Evolutionary conservation across 2,888 invertebrate species (phyloP).

Genomic region (Minunthozetes semirufus): DNA sequence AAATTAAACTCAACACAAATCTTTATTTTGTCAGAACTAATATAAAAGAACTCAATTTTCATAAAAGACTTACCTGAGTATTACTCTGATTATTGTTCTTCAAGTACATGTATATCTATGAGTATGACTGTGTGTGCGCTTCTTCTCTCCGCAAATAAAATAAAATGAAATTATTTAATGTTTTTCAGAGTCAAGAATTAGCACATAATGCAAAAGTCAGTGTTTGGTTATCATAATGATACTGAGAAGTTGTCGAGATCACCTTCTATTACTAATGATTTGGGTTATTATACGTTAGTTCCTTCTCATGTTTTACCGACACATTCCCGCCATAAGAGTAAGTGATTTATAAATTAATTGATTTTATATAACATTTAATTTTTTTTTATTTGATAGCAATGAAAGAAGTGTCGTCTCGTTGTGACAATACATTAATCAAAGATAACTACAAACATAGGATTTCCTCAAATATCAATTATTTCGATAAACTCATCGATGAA

Average conservation of each 20-base stretch:
- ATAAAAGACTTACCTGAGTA: not conserved
- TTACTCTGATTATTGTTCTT: too few relatives aligned
- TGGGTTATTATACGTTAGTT: constrained; percentile 20
- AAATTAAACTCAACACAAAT: not conserved
- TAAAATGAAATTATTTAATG: not conserved
- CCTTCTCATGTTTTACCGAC: not conserved
- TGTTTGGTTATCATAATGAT: too few relatives aligned
- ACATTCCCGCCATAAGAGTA: not conserved
- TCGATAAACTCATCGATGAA: constrained; percentile 62
- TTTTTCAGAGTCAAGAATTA: not conserved
- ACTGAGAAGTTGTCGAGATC: not conserved
- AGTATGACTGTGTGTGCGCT: too few relatives aligned
- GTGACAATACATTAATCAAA: not conserved
- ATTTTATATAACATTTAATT: not conserved
- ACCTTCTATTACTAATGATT: not conserved
- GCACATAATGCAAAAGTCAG: not conserved
- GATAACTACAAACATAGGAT: not conserved
- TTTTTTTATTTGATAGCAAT: not conserved
- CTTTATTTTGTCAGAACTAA: not conserved
- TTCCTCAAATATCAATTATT: constrained; percentile 45
- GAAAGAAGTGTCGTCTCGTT: not conserved
- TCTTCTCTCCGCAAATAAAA: too few relatives aligned
- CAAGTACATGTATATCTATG: too few relatives aligned
- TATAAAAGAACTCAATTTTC: not conserved
- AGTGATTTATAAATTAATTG: not conserved